Evolutionary conservation across 2,888 invertebrate genomes (phyloP).

Genomic region (Drosophila sordidapex): DNA sequence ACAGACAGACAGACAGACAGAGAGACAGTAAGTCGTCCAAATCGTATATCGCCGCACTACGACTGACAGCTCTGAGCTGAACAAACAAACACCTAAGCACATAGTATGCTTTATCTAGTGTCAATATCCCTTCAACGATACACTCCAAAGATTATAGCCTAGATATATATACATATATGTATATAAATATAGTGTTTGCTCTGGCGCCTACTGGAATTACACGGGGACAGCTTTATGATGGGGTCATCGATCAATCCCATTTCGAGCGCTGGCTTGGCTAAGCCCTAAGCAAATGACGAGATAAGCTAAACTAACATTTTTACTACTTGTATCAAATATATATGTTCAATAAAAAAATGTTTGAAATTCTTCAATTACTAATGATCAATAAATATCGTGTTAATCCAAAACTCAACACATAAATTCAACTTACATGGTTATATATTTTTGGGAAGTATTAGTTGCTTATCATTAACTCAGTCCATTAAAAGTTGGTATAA

Average conservation of each 20-base stretch:
- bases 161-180: neutral
- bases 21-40: neutral
- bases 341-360: neutral
- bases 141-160: constrained; percentile 18
- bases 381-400: neutral
- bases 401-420: neutral
- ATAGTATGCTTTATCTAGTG: constrained; percentile 6
- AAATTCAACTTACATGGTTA: neutral
- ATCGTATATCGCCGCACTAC: constrained; percentile 28
- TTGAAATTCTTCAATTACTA: neutral
- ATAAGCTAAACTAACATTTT: constrained; percentile 27
- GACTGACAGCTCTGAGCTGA: constrained; percentile 12
- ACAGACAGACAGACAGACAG: neutral
- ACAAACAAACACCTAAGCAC: constrained; percentile 15
- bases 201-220: constrained; percentile 77
- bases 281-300: constrained; percentile 38
- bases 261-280: constrained; percentile 1
- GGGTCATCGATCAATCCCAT: constrained; percentile 60
- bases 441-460: neutral
- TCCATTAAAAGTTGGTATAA: neutral
- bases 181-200: constrained; percentile 10
- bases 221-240: constrained; percentile 65
- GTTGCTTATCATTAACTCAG: neutral
- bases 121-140: constrained; percentile 33
- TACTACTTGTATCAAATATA: neutral